phyloP scores from a whole-genome alignment of 2,888 invertebrate genomes.

The Pyrgus malvae region DNA sequence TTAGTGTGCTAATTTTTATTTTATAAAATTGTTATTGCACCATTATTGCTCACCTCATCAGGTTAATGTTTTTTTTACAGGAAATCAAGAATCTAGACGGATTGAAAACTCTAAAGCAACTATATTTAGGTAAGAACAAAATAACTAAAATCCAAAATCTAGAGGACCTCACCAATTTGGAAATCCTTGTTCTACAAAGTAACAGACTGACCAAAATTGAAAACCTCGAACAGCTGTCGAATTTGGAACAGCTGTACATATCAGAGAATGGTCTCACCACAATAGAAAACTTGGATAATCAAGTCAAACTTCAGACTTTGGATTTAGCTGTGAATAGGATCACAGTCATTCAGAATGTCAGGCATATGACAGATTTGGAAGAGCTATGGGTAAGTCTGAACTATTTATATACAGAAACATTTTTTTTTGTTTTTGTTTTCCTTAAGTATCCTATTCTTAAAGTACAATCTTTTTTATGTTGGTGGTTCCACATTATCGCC shows the following conservation, averaged over 20 bases:
- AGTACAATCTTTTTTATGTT: too few species aligned
- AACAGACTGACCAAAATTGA: slow-evolving; percentile 95
- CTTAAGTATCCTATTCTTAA: too few species aligned
- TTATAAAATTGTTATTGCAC: too few species aligned
- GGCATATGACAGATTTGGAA: slow-evolving; percentile 88
- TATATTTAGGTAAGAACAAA: slow-evolving; percentile 98
- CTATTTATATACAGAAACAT: too few species aligned
- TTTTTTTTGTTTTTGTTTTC: background rate
- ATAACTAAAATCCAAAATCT: slow-evolving; percentile 93
- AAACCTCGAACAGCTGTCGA: slow-evolving; percentile 87
- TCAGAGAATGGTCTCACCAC: slow-evolving; percentile 94
- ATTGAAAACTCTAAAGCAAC: slow-evolving; percentile 86
- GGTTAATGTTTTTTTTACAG: slow-evolving; percentile 69
- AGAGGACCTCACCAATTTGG: slow-evolving; percentile 86
- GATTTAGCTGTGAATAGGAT: slow-evolving; percentile 96
- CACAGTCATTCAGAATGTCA: slow-evolving; percentile 88
- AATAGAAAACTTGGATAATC: slow-evolving; percentile 89
- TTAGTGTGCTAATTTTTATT: too few species aligned
- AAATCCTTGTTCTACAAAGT: slow-evolving; percentile 93
- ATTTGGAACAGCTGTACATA: slow-evolving; percentile 93
- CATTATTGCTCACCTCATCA: too few species aligned
- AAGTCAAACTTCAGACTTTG: slow-evolving; percentile 89
- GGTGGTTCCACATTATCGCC: too few species aligned
- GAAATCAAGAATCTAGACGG: slow-evolving; percentile 93
- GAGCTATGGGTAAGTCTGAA: slow-evolving; percentile 94